phyloP scores from a whole-genome alignment of 2,113 vertebrate species.

The Lampris megalopsis region DNA sequence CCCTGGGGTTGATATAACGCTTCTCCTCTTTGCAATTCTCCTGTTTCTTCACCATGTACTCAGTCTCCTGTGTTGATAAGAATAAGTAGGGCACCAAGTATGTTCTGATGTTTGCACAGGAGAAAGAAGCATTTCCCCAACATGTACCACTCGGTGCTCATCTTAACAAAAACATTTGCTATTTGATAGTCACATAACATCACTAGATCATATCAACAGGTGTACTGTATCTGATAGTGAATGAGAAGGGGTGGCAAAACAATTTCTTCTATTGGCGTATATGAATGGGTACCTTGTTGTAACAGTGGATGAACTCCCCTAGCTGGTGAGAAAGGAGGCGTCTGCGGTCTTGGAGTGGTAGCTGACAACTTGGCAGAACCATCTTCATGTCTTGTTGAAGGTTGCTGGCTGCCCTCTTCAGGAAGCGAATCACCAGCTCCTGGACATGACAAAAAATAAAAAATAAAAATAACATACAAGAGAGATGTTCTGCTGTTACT shows the following conservation, averaged over 20 bases:
- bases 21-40: conserved; percentile 83
- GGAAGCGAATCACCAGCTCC: conserved; percentile 94
- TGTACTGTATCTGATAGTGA: background rate
- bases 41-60: conserved; percentile 86
- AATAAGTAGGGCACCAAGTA: conserved; percentile 16
- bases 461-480: conserved; percentile 2
- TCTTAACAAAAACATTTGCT: background rate
- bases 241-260: background rate
- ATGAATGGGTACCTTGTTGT: conserved; percentile 85
- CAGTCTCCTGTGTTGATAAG: conserved; percentile 87
- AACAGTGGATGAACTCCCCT: conserved; percentile 89
- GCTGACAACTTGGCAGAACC: conserved; percentile 84
- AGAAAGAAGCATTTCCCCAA: conserved; percentile 9
- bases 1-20: conserved; percentile 84
- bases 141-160: conserved; percentile 3
- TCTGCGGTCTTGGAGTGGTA: conserved; percentile 86
- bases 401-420: conserved; percentile 91
- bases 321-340: conserved; percentile 91
- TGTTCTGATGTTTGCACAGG: background rate
- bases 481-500: conserved; percentile 18
- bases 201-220: background rate
- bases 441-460: conserved; percentile 60
- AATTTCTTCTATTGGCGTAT: background rate
- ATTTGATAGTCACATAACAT: background rate
- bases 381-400: conserved; percentile 88